phyloP scores from a whole-genome alignment of 2,113 vertebrate genomes.

The Orthonyx spaldingii region DNA sequence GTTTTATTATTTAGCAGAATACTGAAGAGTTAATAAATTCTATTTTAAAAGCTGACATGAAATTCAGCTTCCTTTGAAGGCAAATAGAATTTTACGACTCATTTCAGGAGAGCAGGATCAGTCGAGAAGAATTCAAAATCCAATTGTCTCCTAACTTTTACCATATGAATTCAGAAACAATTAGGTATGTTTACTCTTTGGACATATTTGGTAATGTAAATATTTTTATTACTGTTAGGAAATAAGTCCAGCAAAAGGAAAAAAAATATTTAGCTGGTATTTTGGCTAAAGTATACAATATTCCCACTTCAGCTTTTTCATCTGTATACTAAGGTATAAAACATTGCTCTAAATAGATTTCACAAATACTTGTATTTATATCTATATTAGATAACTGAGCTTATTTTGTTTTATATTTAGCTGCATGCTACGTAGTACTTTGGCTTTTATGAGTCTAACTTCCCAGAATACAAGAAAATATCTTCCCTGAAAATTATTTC shows the following conservation, averaged over 20 bases:
- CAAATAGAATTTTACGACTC: not conserved
- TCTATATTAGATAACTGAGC: slow-evolving; percentile 8
- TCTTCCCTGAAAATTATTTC: slow-evolving; percentile 20
- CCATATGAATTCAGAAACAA: not conserved
- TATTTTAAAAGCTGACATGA: not conserved
- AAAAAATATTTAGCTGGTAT: not conserved
- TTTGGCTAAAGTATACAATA: not conserved
- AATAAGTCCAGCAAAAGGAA: not conserved
- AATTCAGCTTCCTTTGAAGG: not conserved
- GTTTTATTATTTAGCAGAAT: not conserved
- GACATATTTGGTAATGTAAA: not conserved
- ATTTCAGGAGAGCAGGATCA: not conserved
- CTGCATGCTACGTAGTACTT: not conserved
- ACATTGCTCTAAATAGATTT: slow-evolving; percentile 1
- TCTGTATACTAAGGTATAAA: not conserved
- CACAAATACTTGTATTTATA: slow-evolving; percentile 22
- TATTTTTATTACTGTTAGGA: not conserved
- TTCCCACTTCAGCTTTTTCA: not conserved
- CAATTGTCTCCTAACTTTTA: not conserved
- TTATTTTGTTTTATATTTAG: slow-evolving; percentile 48
- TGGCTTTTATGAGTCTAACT: not conserved
- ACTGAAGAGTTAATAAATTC: not conserved
- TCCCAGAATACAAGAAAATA: slow-evolving; percentile 23
- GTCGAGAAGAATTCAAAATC: not conserved
- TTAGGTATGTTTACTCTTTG: not conserved